phyloP scores from a whole-genome alignment of 2,888 invertebrate species.

The Laothoe populi region DNA sequence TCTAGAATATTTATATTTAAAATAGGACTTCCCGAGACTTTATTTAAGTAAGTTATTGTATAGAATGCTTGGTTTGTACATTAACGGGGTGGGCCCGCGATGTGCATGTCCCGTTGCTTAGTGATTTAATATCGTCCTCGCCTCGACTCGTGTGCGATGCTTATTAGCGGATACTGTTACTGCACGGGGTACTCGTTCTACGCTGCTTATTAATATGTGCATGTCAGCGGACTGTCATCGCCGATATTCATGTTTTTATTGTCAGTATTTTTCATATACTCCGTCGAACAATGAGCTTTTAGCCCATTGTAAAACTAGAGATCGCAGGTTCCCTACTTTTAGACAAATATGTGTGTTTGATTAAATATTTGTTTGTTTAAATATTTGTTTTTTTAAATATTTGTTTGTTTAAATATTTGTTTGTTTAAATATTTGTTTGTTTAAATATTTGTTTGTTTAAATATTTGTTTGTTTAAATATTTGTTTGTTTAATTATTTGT shows the following conservation, averaged over 20 bases:
- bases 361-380: no score
- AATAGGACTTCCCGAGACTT: background rate
- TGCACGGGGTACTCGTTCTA: background rate
- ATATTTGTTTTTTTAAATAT: no score
- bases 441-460: no score
- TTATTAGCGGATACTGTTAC: slow-evolving; percentile 15
- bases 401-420: no score
- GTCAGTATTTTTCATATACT: no score
- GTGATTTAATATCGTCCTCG: slow-evolving; percentile 12
- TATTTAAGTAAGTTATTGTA: background rate
- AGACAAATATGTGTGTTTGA: no score
- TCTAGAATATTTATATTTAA: background rate
- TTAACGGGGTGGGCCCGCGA: background rate
- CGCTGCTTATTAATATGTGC: background rate
- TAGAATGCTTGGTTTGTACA: background rate
- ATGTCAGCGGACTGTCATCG: background rate
- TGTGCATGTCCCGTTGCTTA: background rate
- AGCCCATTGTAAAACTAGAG: no score
- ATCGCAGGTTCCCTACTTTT: no score
- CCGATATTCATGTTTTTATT: background rate
- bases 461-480: no score
- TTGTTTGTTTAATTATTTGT: no score
- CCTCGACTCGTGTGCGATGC: background rate
- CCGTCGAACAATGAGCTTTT: no score
- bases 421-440: no score